A percentile compares a stretch with the other conserved stretches of the same genome.
Conservation (phyloP, 2,113 vertebrate species). For the Neofelis nebulosa region DNA sequence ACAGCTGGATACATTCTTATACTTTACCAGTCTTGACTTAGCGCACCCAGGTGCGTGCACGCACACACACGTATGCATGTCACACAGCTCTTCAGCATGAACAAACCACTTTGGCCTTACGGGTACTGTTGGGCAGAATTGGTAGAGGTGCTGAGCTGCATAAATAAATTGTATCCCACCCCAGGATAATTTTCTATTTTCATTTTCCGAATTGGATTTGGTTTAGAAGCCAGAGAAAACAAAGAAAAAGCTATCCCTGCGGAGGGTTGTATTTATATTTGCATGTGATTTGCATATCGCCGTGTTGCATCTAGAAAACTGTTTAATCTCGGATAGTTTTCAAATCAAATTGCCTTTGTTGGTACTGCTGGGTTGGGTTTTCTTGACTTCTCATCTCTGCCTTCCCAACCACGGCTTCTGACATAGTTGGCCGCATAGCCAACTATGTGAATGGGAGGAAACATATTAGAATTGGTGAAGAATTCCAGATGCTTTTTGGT, state of each 20-base stretch:
- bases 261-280: conserved; percentile 30
- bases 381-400: neutral
- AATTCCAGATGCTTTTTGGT: neutral
- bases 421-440: neutral
- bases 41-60: accelerated
- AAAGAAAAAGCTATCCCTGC: neutral
- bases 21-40: neutral
- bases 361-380: neutral
- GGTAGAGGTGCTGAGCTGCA: neutral
- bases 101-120: neutral
- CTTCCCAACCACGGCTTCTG: neutral
- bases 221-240: conserved; percentile 55
- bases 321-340: neutral
- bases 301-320: neutral
- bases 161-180: neutral
- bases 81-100: neutral
- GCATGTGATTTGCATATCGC: conserved; percentile 58
- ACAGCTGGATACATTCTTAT: neutral
- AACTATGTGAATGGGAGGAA: neutral
- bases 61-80: neutral
- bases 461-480: neutral
- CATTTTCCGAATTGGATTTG: conserved; percentile 60
- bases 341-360: neutral
- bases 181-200: conserved; percentile 8
- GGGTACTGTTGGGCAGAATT: neutral